Percentiles rank a stretch among this genome's conserved stretches.
phyloP scores from a whole-genome alignment of 2,888 invertebrate genomes.

The Junonia oenone region DNA sequence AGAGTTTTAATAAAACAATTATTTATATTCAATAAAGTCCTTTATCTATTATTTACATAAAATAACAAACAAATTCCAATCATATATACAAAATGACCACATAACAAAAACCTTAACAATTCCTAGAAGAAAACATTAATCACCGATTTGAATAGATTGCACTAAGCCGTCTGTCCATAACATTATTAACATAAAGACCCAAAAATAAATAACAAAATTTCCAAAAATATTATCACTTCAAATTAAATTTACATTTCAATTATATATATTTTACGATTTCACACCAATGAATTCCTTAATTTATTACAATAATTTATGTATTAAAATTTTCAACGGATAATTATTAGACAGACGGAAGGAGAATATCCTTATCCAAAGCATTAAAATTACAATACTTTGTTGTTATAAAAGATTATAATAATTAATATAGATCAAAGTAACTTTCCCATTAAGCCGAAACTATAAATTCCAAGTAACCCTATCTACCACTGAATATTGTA shows the following conservation, averaged over 20 bases:
- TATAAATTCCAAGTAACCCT: conserved; percentile 27
- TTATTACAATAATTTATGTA: background rate
- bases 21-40: conserved; percentile 51
- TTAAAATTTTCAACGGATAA: background rate
- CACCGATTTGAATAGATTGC: conserved; percentile 28
- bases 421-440: background rate
- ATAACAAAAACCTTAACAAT: conserved; percentile 57
- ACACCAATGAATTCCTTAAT: background rate
- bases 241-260: background rate
- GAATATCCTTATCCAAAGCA: background rate
- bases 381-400: conserved; percentile 15
- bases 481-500: conserved; percentile 33
- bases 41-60: conserved; percentile 75
- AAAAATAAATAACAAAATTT: background rate
- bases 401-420: conserved; percentile 4
- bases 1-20: conserved; percentile 36
- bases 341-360: conserved; percentile 8
- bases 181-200: background rate
- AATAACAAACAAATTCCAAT: conserved; percentile 67
- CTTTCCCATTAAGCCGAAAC: conserved; percentile 16
- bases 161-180: conserved; percentile 26
- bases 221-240: background rate
- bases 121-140: conserved; percentile 41
- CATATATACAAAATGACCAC: conserved; percentile 61
- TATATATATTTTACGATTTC: background rate